Evolutionary conservation across 2,797 vertebrate species (phyloP).

Genomic region (Nyctibius grandis): DNA sequence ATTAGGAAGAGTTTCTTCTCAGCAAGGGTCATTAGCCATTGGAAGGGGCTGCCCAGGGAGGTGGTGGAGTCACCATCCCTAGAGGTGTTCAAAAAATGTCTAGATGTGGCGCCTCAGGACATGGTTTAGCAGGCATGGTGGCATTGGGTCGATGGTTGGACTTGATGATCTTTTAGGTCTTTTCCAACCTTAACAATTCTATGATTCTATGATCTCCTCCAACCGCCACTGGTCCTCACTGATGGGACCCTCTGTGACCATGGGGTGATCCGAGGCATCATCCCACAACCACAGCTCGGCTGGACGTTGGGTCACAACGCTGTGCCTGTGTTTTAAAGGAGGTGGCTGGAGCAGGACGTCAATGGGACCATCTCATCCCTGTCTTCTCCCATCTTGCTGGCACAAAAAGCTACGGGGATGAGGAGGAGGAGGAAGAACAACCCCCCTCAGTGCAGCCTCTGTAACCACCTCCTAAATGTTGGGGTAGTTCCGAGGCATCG

Average conservation of each 20-base stretch:
- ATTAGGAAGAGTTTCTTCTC: too few relatives aligned
- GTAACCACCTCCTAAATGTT: background rate
- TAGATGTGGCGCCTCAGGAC: too few relatives aligned
- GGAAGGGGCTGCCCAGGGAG: too few relatives aligned
- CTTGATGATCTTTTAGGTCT: too few relatives aligned
- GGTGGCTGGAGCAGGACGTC: background rate
- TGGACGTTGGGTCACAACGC: accelerated
- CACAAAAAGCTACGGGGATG: accelerated
- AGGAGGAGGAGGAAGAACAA: background rate
- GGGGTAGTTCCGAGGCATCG: background rate
- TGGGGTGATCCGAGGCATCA: background rate
- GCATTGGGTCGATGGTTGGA: too few relatives aligned
- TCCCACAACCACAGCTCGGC: background rate
- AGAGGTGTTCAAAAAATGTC: too few relatives aligned
- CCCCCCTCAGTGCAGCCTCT: background rate
- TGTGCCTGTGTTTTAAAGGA: accelerated
- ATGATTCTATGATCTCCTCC: background rate
- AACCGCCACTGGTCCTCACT: background rate
- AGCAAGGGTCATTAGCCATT: too few relatives aligned
- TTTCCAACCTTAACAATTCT: too few relatives aligned
- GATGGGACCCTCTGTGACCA: accelerated
- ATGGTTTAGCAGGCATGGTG: too few relatives aligned
- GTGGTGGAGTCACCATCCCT: too few relatives aligned
- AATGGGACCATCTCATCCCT: background rate
- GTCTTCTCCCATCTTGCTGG: background rate